phyloP scores from a whole-genome alignment of 2,113 vertebrate genomes.

The Cinclus mexicanus region DNA sequence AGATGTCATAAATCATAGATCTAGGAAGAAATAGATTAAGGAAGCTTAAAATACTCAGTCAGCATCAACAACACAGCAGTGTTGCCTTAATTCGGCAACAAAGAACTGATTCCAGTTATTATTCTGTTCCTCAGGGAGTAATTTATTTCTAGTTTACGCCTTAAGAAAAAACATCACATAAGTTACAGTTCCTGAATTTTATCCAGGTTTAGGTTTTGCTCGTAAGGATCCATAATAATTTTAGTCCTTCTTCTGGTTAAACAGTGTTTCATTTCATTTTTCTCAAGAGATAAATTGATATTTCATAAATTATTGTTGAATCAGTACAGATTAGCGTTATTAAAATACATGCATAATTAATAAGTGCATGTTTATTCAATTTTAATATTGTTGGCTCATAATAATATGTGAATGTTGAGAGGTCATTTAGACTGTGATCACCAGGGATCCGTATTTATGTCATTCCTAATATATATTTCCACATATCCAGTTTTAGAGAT shows the following conservation, averaged over 20 bases:
- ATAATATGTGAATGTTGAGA: neutral
- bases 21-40: constrained; percentile 36
- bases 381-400: neutral
- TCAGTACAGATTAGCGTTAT: neutral
- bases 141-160: constrained; percentile 3
- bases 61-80: constrained; percentile 1
- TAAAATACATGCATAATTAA: constrained; percentile 16
- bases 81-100: constrained; percentile 22
- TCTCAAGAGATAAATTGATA: neutral
- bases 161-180: neutral
- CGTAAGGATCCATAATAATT: neutral
- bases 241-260: neutral
- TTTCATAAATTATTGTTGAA: constrained; percentile 12
- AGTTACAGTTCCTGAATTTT: neutral
- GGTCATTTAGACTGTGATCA: neutral
- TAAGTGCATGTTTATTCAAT: neutral
- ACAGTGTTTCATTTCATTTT: neutral
- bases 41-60: constrained; percentile 22
- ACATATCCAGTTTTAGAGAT: neutral
- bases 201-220: neutral
- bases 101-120: constrained; percentile 28
- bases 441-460: neutral
- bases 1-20: constrained; percentile 54
- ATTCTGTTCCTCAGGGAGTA: constrained; percentile 4
- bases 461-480: neutral